Evolutionary conservation across 2,797 vertebrate species (phyloP), one percentile per base, ranked within the genome.

Genomic region (Cirrhinus molitorella): DNA sequence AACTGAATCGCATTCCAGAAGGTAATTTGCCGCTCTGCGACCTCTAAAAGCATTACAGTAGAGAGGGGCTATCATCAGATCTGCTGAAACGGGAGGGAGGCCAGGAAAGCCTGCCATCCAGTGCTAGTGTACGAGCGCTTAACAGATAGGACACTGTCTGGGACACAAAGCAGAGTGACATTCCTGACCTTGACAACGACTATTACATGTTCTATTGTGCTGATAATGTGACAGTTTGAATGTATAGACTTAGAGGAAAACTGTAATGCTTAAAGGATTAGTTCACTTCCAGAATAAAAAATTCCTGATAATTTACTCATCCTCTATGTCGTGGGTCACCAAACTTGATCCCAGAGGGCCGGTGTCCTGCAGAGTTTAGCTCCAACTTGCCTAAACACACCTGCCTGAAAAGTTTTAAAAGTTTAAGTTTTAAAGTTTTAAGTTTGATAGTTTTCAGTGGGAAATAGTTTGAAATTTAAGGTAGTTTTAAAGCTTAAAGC

Each of bases 1-100:
- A 81, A 83, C 75, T 85, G 72, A 83, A 84, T 75, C 68, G 45
- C 75, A 72, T 86, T 88, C 76, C 91, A 87, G 84, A 84, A 80
- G 86, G 76, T 81, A 80, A 74, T 88, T 80, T 80, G 72, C 53
- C 40, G 53, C 68, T 77, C 25, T 78, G 23, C 61, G 76, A 73
- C 85, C 78, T 81, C 85, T 61, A 59, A 81, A 79, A 10, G 75
- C 61, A 16, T 83, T 71, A 66, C 57, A 73, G 75, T 21, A 73
- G 73, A 37, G 61, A 75, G 71, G 79, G 72, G 37, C 31, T 61
- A 70, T 75, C 71, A 57, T 25, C 68, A 25, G 57, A 82, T 82
- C 80, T 74, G 70, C 59, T 74, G 70, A 49, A 81, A 23, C 4
- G 10, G 47, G 31, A 55, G 63, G n/a, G n/a, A 59, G 79, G 79